Conservation (phyloP, 2,888 invertebrate species). For the Euzophera pinguis region DNA sequence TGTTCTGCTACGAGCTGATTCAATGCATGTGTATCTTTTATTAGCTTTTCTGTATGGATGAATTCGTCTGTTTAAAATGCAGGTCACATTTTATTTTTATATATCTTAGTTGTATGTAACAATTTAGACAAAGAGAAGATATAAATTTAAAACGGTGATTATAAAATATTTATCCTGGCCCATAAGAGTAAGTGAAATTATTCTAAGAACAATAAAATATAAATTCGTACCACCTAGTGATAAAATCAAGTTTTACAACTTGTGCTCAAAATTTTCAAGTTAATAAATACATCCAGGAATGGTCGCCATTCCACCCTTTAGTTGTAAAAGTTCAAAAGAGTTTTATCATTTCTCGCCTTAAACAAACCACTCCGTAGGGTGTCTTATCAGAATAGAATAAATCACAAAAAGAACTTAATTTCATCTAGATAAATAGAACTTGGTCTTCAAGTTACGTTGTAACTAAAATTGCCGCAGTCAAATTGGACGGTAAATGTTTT, state of each 20-base stretch:
- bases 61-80: background rate
- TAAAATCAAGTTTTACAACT: background rate
- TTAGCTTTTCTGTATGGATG: background rate
- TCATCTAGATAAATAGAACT: slow-evolving; percentile 36
- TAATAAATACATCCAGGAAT: background rate
- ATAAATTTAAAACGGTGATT: too few relatives aligned
- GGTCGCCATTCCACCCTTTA: slow-evolving; percentile 13
- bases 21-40: background rate
- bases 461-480: slow-evolving; percentile 22
- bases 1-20: background rate
- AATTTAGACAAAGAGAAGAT: too few relatives aligned
- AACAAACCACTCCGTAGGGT: slow-evolving; percentile 16
- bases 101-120: too few relatives aligned
- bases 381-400: slow-evolving; percentile 51
- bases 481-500: slow-evolving; percentile 8
- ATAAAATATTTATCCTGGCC: too few relatives aligned
- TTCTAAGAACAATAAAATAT: too few relatives aligned
- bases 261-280: background rate
- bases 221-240: too few relatives aligned
- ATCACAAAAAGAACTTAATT: slow-evolving; percentile 45
- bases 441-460: slow-evolving; percentile 28
- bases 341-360: slow-evolving; percentile 14
- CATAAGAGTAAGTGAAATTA: too few relatives aligned
- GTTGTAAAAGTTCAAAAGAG: slow-evolving; percentile 16
- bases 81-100: too few relatives aligned